Evolutionary conservation across 1,140 invertebrate genomes (phyloP).

Genomic region (Luehdorfia chinensis): DNA sequence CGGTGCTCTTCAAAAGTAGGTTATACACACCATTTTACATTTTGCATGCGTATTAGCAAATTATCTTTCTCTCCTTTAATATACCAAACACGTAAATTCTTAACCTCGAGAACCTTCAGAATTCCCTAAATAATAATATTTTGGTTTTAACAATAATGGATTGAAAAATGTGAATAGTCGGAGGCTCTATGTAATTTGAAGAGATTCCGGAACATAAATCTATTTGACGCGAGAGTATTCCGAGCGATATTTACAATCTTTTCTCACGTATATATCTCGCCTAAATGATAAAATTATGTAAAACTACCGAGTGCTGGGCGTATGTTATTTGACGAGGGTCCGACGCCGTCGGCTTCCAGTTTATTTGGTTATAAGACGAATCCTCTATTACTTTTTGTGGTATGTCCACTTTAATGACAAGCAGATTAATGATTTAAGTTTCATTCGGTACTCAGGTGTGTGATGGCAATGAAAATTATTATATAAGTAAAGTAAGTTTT

Average conservation of each 20-base stretch:
- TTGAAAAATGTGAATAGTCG: no score
- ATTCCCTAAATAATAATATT: no score
- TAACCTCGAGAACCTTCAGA: no score
- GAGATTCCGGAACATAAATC: no score
- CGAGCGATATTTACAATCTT: constrained; percentile 10
- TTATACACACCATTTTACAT: no score
- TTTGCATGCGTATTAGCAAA: no score
- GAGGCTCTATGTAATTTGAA: no score
- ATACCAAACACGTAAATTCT: no score
- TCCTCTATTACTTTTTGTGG: constrained; percentile 20
- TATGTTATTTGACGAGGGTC: constrained; percentile 31
- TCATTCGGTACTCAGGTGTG: neutral
- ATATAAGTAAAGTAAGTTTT: neutral
- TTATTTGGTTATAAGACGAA: constrained; percentile 12
- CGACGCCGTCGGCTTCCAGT: neutral
- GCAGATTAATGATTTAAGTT: constrained; percentile 3
- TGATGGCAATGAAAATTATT: neutral
- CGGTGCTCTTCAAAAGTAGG: no score
- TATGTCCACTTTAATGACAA: neutral
- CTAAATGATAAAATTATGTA: constrained; percentile 37
- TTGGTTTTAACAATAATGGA: no score
- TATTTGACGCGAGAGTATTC: neutral
- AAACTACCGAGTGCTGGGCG: constrained; percentile 23
- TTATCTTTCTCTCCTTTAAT: no score
- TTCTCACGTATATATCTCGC: constrained; percentile 25